Percentiles rank a stretch among this genome's conserved stretches.
Conservation (phyloP, 2,888 invertebrate species). For the Mechanitis messenoides region DNA sequence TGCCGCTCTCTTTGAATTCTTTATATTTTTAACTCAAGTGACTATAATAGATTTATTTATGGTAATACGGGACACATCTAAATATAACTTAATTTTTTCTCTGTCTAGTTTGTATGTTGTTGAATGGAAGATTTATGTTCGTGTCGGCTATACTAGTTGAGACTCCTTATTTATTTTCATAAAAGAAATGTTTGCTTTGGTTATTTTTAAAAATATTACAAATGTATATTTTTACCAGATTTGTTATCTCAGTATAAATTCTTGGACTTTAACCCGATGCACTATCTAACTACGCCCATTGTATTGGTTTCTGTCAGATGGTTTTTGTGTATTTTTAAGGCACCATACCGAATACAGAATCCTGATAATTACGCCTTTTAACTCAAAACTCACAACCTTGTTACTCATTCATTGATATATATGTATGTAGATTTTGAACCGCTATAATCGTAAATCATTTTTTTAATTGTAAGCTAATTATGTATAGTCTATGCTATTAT, state of each 20-base stretch:
- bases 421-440: too few relatives aligned
- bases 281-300: background rate
- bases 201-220: background rate
- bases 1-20: slow-evolving; percentile 28
- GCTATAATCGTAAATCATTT: too few relatives aligned
- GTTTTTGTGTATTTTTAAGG: too few relatives aligned
- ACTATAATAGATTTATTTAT: slow-evolving; percentile 30
- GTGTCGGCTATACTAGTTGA: slow-evolving; percentile 18
- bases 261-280: background rate
- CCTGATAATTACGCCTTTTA: too few relatives aligned
- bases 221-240: slow-evolving; percentile 7
- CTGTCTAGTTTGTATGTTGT: slow-evolving; percentile 27
- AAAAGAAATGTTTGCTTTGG: slow-evolving; percentile 9
- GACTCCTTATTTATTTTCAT: slow-evolving; percentile 20
- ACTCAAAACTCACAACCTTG: too few relatives aligned
- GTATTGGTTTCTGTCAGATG: too few relatives aligned
- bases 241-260: slow-evolving; percentile 2
- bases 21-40: slow-evolving; percentile 30
- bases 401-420: too few relatives aligned
- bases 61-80: slow-evolving; percentile 31
- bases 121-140: slow-evolving; percentile 32
- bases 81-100: slow-evolving; percentile 29
- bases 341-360: too few relatives aligned
- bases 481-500: too few relatives aligned
- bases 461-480: too few relatives aligned